Percentiles rank a stretch among this genome's conserved stretches.
phyloP scores from a whole-genome alignment of 2,888 invertebrate genomes.

The Eumacrocentrus americanus region DNA sequence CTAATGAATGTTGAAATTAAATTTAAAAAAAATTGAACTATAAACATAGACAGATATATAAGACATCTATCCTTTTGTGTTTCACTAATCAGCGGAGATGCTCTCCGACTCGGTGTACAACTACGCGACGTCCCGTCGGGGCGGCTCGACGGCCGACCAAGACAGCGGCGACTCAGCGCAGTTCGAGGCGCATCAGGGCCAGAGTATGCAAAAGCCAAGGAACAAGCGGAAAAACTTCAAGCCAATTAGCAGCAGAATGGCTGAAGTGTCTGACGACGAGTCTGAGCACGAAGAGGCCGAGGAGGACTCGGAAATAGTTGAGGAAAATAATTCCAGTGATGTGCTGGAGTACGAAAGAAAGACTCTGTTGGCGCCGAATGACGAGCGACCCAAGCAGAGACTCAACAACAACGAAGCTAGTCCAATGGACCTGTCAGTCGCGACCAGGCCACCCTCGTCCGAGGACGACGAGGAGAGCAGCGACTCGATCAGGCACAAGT shows the following conservation, averaged over 20 bases:
- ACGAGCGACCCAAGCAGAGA: conserved; percentile 50
- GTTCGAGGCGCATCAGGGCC: conserved; percentile 53
- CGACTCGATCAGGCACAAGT: conserved; percentile 58
- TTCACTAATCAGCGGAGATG: conserved; percentile 57
- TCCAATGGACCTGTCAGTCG: conserved; percentile 58
- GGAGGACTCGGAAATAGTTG: conserved; percentile 43
- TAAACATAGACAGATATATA: conserved; percentile 22
- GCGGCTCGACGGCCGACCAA: conserved; percentile 50
- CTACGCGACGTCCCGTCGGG: conserved; percentile 58
- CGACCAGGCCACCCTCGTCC: conserved; percentile 57
- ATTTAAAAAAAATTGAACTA: conserved; percentile 20
- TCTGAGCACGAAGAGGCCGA: conserved; percentile 45
- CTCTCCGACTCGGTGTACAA: conserved; percentile 61
- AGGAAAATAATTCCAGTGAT: conserved; percentile 42
- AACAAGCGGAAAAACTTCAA: conserved; percentile 65
- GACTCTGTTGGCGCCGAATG: conserved; percentile 47
- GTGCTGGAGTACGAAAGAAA: conserved; percentile 51
- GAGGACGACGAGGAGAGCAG: conserved; percentile 54
- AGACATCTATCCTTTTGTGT: conserved; percentile 7
- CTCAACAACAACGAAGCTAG: conserved; percentile 56
- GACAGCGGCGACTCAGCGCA: conserved; percentile 55
- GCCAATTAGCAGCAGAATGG: conserved; percentile 61
- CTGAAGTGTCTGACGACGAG: conserved; percentile 59
- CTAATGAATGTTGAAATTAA: too few relatives aligned
- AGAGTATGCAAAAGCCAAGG: conserved; percentile 56